A percentile compares a stretch with the other conserved stretches of the same genome.
These are phyloP conservation scores for Ooceraea biroi DNA, from an alignment of 1,140 invertebrate genomes.

Conservation along the genomic window DNA sequence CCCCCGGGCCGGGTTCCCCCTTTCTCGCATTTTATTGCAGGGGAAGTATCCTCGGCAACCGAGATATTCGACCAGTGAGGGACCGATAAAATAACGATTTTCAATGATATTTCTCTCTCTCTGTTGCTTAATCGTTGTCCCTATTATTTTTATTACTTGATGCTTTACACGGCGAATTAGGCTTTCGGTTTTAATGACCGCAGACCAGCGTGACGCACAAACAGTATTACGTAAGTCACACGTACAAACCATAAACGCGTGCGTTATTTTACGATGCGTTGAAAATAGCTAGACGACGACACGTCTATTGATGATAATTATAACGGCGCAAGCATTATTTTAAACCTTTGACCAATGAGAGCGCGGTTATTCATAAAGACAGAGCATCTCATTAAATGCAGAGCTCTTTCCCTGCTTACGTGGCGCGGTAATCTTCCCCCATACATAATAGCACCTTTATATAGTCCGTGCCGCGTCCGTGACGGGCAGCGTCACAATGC, in stretches of 20 bases:
- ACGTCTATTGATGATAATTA: conserved; percentile 30
- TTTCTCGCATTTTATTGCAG: not conserved
- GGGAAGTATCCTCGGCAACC: not conserved
- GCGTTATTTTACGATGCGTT: conserved; percentile 21
- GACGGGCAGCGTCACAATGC: not conserved
- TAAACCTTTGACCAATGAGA: conserved; percentile 43
- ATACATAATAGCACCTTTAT: not conserved
- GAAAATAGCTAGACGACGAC: conserved; percentile 30
- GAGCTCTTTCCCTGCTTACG: not conserved
- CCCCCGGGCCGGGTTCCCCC: conserved; percentile 6
- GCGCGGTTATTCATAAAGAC: conserved; percentile 42
- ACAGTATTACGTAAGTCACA: not conserved
- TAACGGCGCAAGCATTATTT: conserved; percentile 42
- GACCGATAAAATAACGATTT: not conserved
- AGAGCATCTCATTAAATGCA: conserved; percentile 36
- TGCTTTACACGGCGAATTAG: not conserved
- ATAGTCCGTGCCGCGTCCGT: not conserved
- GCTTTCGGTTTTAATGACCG: not conserved
- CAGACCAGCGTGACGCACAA: not conserved
- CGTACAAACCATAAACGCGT: not conserved
- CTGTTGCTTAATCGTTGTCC: not conserved
- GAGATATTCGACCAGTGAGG: conserved; percentile 1
- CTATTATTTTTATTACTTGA: not conserved
- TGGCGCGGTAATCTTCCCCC: conserved; percentile 5
- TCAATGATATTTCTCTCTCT: not conserved